Base-by-base conservation (phyloP, 2,797 vertebrate species). In the Gambelia wislizenii region DNA sequence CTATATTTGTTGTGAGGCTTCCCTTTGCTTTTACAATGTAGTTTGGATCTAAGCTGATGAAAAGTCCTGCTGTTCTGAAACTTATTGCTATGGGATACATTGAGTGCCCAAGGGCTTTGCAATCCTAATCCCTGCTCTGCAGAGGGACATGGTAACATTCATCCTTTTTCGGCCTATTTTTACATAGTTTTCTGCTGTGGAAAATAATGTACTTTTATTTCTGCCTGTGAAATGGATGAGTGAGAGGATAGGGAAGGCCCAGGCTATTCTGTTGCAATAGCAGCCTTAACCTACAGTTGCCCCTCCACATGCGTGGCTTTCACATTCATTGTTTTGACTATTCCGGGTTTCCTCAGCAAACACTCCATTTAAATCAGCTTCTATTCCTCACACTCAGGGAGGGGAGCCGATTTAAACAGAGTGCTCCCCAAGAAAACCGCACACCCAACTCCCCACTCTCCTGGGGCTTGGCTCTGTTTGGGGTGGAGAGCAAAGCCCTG, bases 81-180 rank as follows among this genome's bases (percentile, higher is more conserved):
- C 96, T 97, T 96, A 98, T 98, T 98, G 98, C 98, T 98, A 92
- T 98, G 98, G 98, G 98, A 94, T 96, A 97, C 67, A 91, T 91
- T 93, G 94, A 7, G 94, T 96, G 97, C 96, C 96, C 97, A 94
- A 96, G 96, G 95, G 96, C 95, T 98, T 97, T 97, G 97, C 95
- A 96, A 97, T 97, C 98, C 97, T 96, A 96, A 97, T 98, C 97
- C 98, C 98, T 99, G 99, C 98, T 97, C 95, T 96, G 96, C 96
- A 97, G 97, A 98, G 98, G 98, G 98, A 98, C 98, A 98, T 99
- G 98, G 98, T 98, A 94, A 92, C 1, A 86, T 33, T 84, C 91
- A 93, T 95, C 85, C 89, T 81, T 16, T 74, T 92, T 91, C 89
- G 92, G 87, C 81, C 93, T n/a, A 4, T 77, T 89, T 85, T n/a